A percentile compares a stretch with the other conserved stretches of the same genome.
phyloP scores from a whole-genome alignment of 2,888 invertebrate species.

The Trachelus iudaicus region DNA sequence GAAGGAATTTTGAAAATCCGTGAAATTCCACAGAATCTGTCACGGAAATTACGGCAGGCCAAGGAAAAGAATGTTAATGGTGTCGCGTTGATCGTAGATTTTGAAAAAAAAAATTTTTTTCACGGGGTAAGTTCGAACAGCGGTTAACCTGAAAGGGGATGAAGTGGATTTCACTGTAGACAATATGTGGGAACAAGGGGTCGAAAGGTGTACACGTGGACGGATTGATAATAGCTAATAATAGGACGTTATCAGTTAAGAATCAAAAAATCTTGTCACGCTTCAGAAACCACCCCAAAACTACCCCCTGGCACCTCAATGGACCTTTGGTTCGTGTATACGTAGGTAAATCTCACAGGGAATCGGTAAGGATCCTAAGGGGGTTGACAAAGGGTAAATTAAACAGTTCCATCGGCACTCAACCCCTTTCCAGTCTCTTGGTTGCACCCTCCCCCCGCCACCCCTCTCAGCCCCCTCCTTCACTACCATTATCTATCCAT shows the following conservation, averaged over 20 bases:
- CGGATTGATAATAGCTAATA: neutral
- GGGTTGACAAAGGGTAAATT: constrained; percentile 43
- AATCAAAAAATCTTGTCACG: neutral
- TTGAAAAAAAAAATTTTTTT: neutral
- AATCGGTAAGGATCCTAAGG: neutral
- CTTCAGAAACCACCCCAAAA: neutral
- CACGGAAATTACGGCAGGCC: neutral
- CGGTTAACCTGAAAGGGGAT: neutral
- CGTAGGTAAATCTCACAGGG: neutral
- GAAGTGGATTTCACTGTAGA: neutral
- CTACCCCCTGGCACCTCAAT: neutral
- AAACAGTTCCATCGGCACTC: constrained; percentile 43
- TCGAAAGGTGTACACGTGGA: neutral
- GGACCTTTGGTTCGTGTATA: neutral
- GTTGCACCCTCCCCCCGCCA: constrained; percentile 19
- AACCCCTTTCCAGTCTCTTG: constrained; percentile 30
- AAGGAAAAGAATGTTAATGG: neutral
- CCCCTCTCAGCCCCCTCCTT: neutral
- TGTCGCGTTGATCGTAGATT: neutral
- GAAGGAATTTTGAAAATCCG: neutral
- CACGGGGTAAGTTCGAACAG: neutral
- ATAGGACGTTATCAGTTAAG: neutral
- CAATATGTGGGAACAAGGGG: neutral
- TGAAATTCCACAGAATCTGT: neutral
- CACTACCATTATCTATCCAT: constrained; percentile 40